Evolutionary conservation across 2,113 vertebrate species (phyloP), one percentile per base, ranked within the genome.

Genomic region (Chloebia gouldiae): DNA sequence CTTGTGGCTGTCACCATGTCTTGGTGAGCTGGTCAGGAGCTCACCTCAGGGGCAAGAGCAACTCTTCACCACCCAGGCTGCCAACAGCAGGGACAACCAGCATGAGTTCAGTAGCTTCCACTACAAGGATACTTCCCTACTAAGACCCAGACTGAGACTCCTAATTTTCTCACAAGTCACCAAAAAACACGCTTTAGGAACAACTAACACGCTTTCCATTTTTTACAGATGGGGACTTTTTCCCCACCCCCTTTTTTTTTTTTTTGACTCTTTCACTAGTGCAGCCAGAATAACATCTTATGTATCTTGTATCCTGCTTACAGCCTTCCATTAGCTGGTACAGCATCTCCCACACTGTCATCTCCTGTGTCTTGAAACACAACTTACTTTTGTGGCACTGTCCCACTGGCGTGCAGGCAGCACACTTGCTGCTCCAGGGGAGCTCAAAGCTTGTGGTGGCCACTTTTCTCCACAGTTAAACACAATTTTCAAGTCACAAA

Each of bases 401-500:
- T 44, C 59, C 50, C 0, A 0, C 59, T 40, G 37, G 37, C 61
- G 72, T 0, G 0, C 35, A 54, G 51, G 33, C 1, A 1, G 45
- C 7, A 2, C 2, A 1, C 25, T n/a, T 49, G 47, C 44, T 21
- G 2, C 64, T 53, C 54, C 45, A 66, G 18, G 16, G 11, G 75
- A 10, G 14, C 25, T 77, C 40, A 5, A 0, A 11, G 17, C 13
- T 15, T 54, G 35, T n/a, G 30, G 23, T 45, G 64, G 59, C 14
- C 72, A 53, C n/a, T 72, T 73, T 50, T 35, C 47, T 49, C 15
- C 73, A 28, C 11, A 70, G n/a, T n/a, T 73, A 39, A 73, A 53
- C 47, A 81, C 4, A 47, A 27, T 68, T 91, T 93, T 59, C 49
- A 68, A 53, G 13, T 40, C 31, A 40, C 37, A 68, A 56, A 66